Conservation (phyloP, 2,888 invertebrate species). For the Polia nebulosa region DNA sequence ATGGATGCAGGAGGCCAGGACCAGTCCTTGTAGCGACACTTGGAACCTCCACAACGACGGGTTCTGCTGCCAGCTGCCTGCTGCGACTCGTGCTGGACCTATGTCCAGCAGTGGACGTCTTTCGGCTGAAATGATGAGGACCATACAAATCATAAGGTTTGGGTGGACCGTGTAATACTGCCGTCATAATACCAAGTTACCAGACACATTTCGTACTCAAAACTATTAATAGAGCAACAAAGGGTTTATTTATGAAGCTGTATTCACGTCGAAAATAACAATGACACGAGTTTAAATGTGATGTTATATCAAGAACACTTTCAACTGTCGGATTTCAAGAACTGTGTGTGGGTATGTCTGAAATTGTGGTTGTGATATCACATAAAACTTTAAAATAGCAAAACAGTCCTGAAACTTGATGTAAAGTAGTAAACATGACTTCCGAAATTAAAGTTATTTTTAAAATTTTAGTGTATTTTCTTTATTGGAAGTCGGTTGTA, state of each 20-base stretch:
- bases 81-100: too few relatives aligned
- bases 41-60: too few relatives aligned
- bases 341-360: not conserved
- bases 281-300: not conserved
- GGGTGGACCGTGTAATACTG: too few relatives aligned
- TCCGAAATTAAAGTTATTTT: too few relatives aligned
- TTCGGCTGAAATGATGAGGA: too few relatives aligned
- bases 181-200: not conserved
- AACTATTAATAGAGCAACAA: conserved; percentile 13
- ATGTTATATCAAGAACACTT: conserved; percentile 8
- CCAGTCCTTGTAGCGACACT: too few relatives aligned
- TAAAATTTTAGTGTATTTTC: too few relatives aligned
- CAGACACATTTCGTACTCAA: conserved; percentile 5
- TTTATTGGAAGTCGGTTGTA: too few relatives aligned
- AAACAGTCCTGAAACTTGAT: not conserved
- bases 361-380: not conserved
- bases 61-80: too few relatives aligned
- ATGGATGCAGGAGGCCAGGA: too few relatives aligned
- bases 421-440: too few relatives aligned
- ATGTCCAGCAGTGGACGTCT: too few relatives aligned
- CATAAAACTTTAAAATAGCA: not conserved
- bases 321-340: not conserved
- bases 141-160: not conserved
- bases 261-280: conserved; percentile 5
- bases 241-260: conserved; percentile 5